phyloP scores from a whole-genome alignment of 2,797 vertebrate species.

The Acrossocheilus wenchowensis region DNA sequence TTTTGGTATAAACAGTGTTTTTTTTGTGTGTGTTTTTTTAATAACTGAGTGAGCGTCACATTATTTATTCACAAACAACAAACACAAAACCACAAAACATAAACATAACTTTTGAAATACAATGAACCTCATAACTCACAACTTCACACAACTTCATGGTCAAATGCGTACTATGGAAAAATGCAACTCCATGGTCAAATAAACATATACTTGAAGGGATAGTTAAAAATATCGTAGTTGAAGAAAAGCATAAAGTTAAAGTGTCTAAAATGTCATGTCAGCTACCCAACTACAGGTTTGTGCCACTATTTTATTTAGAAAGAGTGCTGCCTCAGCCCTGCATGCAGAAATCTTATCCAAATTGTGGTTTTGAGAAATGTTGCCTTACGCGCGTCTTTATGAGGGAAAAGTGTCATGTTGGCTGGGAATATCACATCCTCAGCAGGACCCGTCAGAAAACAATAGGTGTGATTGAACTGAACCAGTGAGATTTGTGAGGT shows the following conservation, averaged over 20 bases:
- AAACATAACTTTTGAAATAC: background rate
- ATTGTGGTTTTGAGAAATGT: constrained; percentile 18
- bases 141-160: background rate
- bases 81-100: background rate
- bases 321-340: background rate
- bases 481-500: constrained; percentile 26
- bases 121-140: background rate
- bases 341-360: constrained; percentile 5
- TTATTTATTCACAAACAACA: background rate
- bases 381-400: background rate
- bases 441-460: constrained; percentile 22
- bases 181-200: background rate
- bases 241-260: background rate
- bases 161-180: background rate
- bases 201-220: background rate
- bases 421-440: constrained; percentile 32
- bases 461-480: constrained; percentile 30
- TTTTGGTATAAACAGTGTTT: background rate
- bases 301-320: background rate
- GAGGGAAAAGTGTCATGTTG: constrained; percentile 29
- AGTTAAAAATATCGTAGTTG: background rate
- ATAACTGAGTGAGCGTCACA: background rate
- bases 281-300: background rate
- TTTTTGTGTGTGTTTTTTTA: background rate
- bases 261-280: background rate